Base-by-base conservation (phyloP, 1,140 invertebrate genomes). In the Pogonomyrmex barbatus region DNA sequence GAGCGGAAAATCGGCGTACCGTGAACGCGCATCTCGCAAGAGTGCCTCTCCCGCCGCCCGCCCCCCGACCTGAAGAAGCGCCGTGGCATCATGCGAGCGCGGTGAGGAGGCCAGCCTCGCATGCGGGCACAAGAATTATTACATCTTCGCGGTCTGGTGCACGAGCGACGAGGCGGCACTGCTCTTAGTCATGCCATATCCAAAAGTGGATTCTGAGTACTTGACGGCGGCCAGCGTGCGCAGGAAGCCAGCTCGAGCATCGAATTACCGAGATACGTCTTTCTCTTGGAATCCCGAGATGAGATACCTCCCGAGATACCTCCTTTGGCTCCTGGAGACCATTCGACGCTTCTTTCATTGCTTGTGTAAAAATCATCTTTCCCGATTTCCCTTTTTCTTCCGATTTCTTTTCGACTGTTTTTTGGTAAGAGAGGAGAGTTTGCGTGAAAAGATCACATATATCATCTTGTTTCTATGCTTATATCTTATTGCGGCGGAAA, bases 101-200 rank as follows among this genome's bases (percentile, higher is more conserved):
- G 76, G 50, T 47, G 62, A 83, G 78, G 39, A 89, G 88, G n/a
- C n/a, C 79, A 85, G 85, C 81, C 24, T 89, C 88, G 85, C 89
- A 88, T 81, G 91, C 65, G 65, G 67, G 83, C 91, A 85, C 91
- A 77, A 88, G 90, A 93, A 93, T 94, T 94, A 93, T 94, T 93
- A 87, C 91, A 94, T 94, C 94, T 94, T 94, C 91, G 91, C 89
- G 93, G 90, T 94, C 93, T 94, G 93, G 33, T 92, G 93, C 81
- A 90, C 91, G 88, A 86, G 65, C 67, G 83, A 86, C 87, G 79
- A 79, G 62, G 71, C 73, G 71, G 65, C 50, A 82, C 50, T 77
- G 84, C 85, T 82, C 79, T 89, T 91, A 91, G 87, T 91, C 82
- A 91, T 91, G 90, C 88, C 56, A 89, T 76, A 87, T 84, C 84